Percentiles rank a stretch among this genome's conserved stretches.
phyloP scores from a whole-genome alignment of 2,797 vertebrate genomes.

The Chelonia mydas region DNA sequence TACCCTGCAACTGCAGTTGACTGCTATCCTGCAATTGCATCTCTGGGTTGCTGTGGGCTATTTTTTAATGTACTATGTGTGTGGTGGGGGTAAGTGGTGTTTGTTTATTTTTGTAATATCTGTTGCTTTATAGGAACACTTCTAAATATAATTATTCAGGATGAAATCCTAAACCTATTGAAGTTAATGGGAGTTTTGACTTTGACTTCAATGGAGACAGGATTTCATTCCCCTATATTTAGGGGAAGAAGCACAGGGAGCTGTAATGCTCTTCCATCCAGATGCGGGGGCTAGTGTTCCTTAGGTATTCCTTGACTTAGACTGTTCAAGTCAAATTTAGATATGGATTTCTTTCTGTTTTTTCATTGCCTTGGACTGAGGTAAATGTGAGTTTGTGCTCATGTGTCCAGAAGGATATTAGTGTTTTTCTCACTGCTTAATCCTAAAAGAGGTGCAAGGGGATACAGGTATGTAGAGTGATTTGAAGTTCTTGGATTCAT shows the following conservation, averaged over 20 bases:
- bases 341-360: neutral
- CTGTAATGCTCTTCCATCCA: neutral
- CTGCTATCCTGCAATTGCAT: too few relatives aligned
- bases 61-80: too few relatives aligned
- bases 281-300: neutral
- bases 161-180: too few relatives aligned
- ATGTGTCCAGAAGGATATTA: neutral
- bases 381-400: neutral
- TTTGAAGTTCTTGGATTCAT: neutral
- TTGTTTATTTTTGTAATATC: too few relatives aligned
- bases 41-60: too few relatives aligned
- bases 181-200: neutral
- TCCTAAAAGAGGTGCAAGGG: neutral
- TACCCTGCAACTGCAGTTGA: too few relatives aligned
- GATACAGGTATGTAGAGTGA: neutral
- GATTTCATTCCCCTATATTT: neutral
- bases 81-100: too few relatives aligned
- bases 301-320: neutral
- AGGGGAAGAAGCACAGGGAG: rapidly evolving
- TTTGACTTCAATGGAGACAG: neutral
- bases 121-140: too few relatives aligned
- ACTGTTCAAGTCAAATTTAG: neutral
- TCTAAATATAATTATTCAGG: too few relatives aligned
- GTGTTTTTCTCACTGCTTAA: neutral
- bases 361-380: neutral